phyloP scores from a whole-genome alignment of 2,113 vertebrate species.

The Syrrhaptes paradoxus region DNA sequence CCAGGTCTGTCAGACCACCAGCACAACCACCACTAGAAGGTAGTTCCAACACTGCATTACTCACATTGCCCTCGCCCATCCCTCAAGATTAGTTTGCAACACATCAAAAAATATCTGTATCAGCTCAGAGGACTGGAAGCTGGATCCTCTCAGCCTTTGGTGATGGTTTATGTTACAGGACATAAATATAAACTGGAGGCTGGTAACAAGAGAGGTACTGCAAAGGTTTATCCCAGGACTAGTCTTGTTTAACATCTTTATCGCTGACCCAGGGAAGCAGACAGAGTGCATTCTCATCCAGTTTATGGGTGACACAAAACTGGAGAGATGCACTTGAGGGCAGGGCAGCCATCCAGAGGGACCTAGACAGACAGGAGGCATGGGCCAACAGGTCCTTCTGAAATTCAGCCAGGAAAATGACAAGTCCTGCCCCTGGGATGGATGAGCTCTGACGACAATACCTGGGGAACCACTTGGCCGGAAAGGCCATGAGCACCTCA shows the following conservation, averaged over 20 bases:
- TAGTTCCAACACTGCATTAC: background rate
- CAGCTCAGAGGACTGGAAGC: slow-evolving; percentile 35
- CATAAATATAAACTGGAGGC: slow-evolving; percentile 23
- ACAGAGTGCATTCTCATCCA: background rate
- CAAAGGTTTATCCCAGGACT: background rate
- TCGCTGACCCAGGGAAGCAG: background rate
- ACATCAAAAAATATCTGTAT: background rate
- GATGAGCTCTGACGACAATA: background rate
- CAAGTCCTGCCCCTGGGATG: rapidly evolving
- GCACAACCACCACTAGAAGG: background rate
- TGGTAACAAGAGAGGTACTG: background rate
- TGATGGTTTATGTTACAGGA: slow-evolving; percentile 34
- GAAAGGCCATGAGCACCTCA: background rate
- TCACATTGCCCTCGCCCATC: background rate
- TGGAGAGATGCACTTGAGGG: background rate
- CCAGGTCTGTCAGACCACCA: background rate
- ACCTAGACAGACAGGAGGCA: background rate
- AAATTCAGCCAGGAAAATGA: background rate
- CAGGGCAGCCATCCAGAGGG: background rate
- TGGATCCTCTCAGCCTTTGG: background rate
- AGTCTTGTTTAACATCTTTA: background rate
- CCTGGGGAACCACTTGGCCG: rapidly evolving
- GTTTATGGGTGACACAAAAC: background rate
- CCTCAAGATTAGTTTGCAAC: background rate
- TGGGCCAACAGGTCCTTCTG: rapidly evolving